Base-by-base conservation (phyloP, 2,113 vertebrate genomes). In the Sturnira hondurensis region DNA sequence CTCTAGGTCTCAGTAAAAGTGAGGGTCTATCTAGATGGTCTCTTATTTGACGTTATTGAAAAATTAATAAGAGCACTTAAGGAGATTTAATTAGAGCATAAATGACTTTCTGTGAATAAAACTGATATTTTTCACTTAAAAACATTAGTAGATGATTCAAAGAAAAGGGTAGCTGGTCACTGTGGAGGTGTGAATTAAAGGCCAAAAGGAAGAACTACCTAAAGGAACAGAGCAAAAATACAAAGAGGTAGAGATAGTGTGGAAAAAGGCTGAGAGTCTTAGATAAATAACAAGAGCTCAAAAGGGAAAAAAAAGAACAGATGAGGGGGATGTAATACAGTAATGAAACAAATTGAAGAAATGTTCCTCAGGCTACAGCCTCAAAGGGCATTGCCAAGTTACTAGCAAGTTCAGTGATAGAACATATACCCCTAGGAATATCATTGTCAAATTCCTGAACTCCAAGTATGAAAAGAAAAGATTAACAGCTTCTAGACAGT, bases 91-190 rank as follows among this genome's bases (percentile, higher is more conserved):
- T 67, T 67, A 73, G 13, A 74, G 43, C 22, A 85, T 16, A 74
- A 88, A 91, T 71, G 12, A 76, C 61, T 84, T 95, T 80, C 31
- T 91, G 43, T 67, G 76, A 63, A 76, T 76, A 91, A 93, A 94
- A 70, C 33, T 50, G 5, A 56, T 87, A 65, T 71, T 78, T 87
- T 78, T 68, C 24, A 41, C 24, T 88, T 84, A 38, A 87, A 82
- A 80, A 70, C 73, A 13, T 58, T 68, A 88, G 28, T 50, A 67
- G 47, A 36, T 61, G 26, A 71, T 50, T 52, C 41, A 16, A 74
- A 80, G 63, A 71, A 83, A 20, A 84, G 68, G 20, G 26, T 38
- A 19, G 4, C 16, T 67, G 52, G 24, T 85, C 56, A 84, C n/a
- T 16, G 4, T 13, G 11, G 26, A 41, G 28, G 28, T 76, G 7